Percentiles rank a stretch among this genome's conserved stretches.
phyloP scores from a whole-genome alignment of 2,888 invertebrate genomes.

The Oscheius sp. region DNA sequence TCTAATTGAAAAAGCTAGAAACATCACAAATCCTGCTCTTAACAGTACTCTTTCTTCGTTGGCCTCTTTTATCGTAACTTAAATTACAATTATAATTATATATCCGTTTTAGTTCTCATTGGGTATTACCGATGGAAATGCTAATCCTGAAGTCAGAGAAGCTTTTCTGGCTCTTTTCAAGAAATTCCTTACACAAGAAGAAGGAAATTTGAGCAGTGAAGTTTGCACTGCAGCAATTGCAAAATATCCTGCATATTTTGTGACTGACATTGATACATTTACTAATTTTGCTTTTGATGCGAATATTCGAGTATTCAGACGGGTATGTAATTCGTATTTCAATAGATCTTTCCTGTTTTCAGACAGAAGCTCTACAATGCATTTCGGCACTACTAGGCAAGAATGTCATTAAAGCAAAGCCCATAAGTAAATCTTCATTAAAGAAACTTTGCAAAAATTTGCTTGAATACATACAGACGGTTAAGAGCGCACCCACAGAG shows the following conservation, averaged over 20 bases:
- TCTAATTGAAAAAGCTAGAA: conserved; percentile 8
- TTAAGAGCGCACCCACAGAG: neutral
- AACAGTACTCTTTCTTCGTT: conserved; percentile 9
- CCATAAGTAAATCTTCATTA: neutral
- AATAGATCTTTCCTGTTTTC: neutral
- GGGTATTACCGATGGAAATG: conserved; percentile 1
- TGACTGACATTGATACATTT: conserved; percentile 39
- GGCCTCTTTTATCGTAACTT: conserved; percentile 24
- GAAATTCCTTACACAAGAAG: conserved; percentile 29
- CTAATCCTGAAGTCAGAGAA: conserved; percentile 4
- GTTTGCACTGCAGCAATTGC: conserved; percentile 27
- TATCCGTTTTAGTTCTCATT: conserved; percentile 22
- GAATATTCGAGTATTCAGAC: conserved; percentile 47
- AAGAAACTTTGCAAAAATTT: conserved; percentile 17
- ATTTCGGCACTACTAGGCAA: conserved; percentile 8
- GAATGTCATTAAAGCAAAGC: neutral
- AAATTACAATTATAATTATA: neutral
- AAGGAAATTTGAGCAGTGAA: conserved; percentile 21
- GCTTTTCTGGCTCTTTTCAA: conserved; percentile 28
- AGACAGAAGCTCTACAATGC: conserved; percentile 30
- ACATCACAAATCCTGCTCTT: conserved; percentile 23
- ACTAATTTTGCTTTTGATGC: conserved; percentile 50
- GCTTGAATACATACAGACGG: conserved; percentile 1
- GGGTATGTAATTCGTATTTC: conserved; percentile 30
- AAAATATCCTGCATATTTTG: conserved; percentile 37